Conservation (phyloP, 2,113 vertebrate genomes). For the Boulengeromyrus knoepffleri region DNA sequence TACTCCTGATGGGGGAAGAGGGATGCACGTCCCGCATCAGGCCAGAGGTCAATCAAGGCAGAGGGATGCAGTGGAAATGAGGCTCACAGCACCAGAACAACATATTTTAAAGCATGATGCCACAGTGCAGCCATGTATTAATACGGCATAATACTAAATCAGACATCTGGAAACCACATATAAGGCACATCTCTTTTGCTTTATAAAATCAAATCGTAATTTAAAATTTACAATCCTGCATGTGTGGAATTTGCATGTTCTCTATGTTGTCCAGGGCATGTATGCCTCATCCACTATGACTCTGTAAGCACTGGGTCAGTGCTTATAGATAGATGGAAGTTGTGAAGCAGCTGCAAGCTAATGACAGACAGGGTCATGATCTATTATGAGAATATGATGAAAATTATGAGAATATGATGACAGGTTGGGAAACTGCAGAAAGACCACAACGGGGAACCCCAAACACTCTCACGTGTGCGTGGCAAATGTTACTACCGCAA, state of each 20-base stretch:
- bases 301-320: not conserved
- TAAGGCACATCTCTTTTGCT: not conserved
- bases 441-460: not conserved
- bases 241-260: not conserved
- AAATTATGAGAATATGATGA: not conserved
- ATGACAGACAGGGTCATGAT: not conserved
- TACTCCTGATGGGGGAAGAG: slow-evolving; percentile 48
- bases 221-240: not conserved
- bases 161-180: not conserved
- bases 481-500: not conserved
- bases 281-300: not conserved
- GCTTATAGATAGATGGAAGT: not conserved
- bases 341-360: not conserved
- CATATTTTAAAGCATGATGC: not conserved
- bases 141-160: not conserved
- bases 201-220: not conserved
- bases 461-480: not conserved
- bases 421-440: not conserved
- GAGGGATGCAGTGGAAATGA: not conserved
- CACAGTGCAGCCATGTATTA: not conserved
- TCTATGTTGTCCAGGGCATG: not conserved
- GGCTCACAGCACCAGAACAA: not conserved
- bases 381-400: not conserved
- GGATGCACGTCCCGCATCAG: not conserved
- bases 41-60: not conserved